Percentiles rank a stretch among this genome's conserved stretches.
phyloP scores from a whole-genome alignment of 2,888 invertebrate genomes.

The Ceriagrion tenellum region DNA sequence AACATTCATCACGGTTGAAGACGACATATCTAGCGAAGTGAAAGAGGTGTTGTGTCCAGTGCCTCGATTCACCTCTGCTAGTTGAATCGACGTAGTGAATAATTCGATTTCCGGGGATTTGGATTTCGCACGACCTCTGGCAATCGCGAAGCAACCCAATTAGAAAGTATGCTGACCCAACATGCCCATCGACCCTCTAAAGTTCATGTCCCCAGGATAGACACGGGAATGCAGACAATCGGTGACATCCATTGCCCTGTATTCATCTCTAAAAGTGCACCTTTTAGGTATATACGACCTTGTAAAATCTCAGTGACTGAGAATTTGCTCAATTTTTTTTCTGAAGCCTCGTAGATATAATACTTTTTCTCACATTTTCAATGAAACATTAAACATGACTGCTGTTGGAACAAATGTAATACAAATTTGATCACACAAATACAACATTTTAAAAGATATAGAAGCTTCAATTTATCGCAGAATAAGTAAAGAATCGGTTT shows the following conservation, averaged over 20 bases:
- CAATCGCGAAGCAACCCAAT: background rate
- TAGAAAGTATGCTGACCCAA: background rate
- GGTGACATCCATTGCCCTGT: background rate
- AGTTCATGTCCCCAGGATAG: background rate
- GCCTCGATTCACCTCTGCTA: background rate
- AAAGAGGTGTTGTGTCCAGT: no score
- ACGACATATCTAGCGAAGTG: no score
- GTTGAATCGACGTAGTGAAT: background rate
- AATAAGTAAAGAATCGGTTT: no score
- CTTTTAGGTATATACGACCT: background rate
- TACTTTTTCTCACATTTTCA: no score
- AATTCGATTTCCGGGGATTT: background rate
- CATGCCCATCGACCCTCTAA: background rate
- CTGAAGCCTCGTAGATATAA: background rate
- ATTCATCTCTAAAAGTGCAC: background rate
- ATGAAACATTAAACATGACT: no score
- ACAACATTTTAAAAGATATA: no score
- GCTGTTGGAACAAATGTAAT: no score
- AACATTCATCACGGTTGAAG: no score
- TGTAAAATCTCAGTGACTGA: background rate
- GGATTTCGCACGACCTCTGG: background rate
- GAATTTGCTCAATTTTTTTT: background rate
- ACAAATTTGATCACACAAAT: no score
- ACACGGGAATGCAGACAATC: background rate
- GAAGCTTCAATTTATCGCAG: no score